phyloP scores from a whole-genome alignment of 2,888 invertebrate species.

The Spodoptera littoralis region DNA sequence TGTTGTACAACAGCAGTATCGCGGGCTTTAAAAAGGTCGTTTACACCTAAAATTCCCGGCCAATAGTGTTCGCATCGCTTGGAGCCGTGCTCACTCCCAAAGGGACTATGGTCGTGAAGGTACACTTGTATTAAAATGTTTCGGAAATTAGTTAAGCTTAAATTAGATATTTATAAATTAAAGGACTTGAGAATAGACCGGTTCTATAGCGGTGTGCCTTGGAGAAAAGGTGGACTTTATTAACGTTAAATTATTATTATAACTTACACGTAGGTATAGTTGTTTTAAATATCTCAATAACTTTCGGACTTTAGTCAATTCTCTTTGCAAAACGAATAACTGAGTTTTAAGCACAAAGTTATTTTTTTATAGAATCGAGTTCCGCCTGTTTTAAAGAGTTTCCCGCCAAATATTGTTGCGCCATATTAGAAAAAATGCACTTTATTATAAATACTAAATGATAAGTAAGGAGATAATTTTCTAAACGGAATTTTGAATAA shows the following conservation, averaged over 20 bases:
- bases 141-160: constrained; percentile 45
- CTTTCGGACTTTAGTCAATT: constrained; percentile 29
- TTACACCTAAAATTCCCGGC: constrained; percentile 21
- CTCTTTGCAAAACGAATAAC: constrained; percentile 27
- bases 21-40: constrained; percentile 7
- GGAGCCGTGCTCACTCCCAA: constrained; percentile 52
- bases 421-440: constrained; percentile 38
- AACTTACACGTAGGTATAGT: constrained; percentile 28
- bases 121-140: constrained; percentile 18
- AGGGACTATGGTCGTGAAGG: constrained; percentile 48
- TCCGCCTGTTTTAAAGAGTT: constrained; percentile 49
- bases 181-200: constrained; percentile 39
- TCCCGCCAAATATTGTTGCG: constrained; percentile 40
- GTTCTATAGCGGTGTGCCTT: constrained; percentile 51
- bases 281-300: constrained; percentile 34
- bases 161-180: constrained; percentile 34
- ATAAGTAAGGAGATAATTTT: constrained; percentile 30
- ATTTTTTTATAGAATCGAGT: constrained; percentile 44
- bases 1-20: constrained; percentile 17
- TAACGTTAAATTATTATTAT: constrained; percentile 15
- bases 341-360: constrained; percentile 49
- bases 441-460: constrained; percentile 10
- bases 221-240: constrained; percentile 35
- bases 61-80: constrained; percentile 41
- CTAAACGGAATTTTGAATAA: constrained; percentile 35